Evolutionary conservation across 2,888 invertebrate genomes (phyloP).

Genomic region (Omphaloscelis lunosa): DNA sequence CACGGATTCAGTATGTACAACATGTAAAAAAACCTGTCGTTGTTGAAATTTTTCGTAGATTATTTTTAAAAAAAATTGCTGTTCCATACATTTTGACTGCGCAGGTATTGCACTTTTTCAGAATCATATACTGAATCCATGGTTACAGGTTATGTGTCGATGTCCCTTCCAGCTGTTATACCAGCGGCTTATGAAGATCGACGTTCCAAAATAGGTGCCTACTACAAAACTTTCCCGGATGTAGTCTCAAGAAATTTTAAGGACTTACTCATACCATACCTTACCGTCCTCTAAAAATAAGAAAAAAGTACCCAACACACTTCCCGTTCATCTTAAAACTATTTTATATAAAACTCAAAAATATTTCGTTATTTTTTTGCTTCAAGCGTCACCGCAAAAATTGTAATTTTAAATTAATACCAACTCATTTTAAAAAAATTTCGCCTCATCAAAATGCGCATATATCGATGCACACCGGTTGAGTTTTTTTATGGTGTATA

Average conservation of each 20-base stretch:
- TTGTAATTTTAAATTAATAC: constrained; percentile 82
- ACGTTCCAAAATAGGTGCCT: neutral
- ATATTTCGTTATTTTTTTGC: constrained; percentile 66
- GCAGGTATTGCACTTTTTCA: too few species aligned
- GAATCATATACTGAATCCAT: too few species aligned
- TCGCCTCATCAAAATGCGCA: constrained; percentile 82
- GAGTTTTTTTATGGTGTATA: constrained; percentile 71
- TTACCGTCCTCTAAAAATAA: constrained; percentile 47
- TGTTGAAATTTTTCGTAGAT: too few species aligned
- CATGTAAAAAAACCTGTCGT: too few species aligned
- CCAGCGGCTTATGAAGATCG: neutral
- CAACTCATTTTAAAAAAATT: constrained; percentile 78
- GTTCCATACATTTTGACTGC: too few species aligned
- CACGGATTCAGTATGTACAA: too few species aligned
- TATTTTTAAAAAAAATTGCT: too few species aligned
- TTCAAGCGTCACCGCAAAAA: constrained; percentile 62
- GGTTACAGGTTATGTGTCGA: too few species aligned
- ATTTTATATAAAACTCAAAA: constrained; percentile 63
- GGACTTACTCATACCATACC: constrained; percentile 15
- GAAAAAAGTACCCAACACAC: constrained; percentile 28
- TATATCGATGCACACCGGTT: constrained; percentile 68
- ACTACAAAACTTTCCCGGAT: neutral
- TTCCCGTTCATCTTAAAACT: constrained; percentile 62
- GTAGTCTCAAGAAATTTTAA: neutral
- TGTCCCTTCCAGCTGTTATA: neutral